Evolutionary conservation across 2,888 invertebrate species (phyloP), one percentile per base, ranked within the genome.

Genomic region (Cephus pygmeus): DNA sequence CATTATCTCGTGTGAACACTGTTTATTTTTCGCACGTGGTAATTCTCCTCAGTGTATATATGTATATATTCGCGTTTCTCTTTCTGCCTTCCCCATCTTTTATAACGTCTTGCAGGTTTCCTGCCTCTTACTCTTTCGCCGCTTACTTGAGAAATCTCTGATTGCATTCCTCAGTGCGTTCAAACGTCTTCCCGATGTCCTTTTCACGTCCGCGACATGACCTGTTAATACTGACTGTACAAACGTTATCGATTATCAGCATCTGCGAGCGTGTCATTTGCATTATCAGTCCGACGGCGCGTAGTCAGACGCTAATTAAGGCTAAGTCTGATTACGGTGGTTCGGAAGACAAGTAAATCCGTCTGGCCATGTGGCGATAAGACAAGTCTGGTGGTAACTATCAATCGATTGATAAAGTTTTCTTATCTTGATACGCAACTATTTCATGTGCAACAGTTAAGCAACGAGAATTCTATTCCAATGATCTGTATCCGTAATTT

Each of bases 1-100:
- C 69, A 75, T 77, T 73, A 74, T 77, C 81, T 80, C 76, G 56
- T 73, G 75, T 69, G 80, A 76, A 75, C 82, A 73, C 79, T 78
- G 80, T 79, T 81, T 81, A 79, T 81, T 79, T 83, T 82, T 83
- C 81, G 83, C 80, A 75, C 80, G 36, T 69, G 75, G 36, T 75
- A 77, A 77, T 77, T 77, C 36, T 56, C 12, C 0, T 31, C 71
- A 15, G 71, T 31, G 11, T 69, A 11, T 69, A 31, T 30, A 69
- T 69, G 11, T 33, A 30, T 69, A 69, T 15, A 15, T 15, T 31
- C 71, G 71, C 33, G 71, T 71, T 71, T 71, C 71, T 71, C 71
- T 71, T 71, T 34, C 33, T 31, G 31, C 71, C 31, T 56, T 56
- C 56, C 9, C 56, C 56, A 56, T 56, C 23, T 56, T 56, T 23